Base-by-base conservation (phyloP, 1,140 invertebrate genomes). In the Zaprionus kolodkinae region DNA sequence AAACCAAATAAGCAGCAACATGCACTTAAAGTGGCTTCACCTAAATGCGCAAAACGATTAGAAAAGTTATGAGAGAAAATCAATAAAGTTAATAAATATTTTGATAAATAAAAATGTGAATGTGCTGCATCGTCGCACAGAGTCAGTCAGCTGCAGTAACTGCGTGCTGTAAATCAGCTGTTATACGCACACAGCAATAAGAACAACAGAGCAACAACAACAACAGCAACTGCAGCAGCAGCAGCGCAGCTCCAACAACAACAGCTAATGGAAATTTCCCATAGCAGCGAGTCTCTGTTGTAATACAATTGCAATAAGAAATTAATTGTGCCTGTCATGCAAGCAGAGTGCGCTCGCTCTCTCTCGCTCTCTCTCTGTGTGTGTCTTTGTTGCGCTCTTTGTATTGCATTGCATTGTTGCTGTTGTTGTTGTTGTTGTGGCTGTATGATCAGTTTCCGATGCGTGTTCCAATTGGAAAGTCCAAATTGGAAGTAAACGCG, bases 401-500 rank as follows among this genome's bases (percentile, higher is more conserved):
- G 40, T 50, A 30, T 35, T 27, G 40, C 59, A 35, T 38, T 33
- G 30, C 52, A 15, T 17, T 40, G 52, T 43, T 55, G 11, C 27
- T 45, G 43, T n/a, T 55, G 10, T 9, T 63, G 17, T 21, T 63
- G 52, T 11, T 70, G 30, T 40, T 56, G 25, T 43, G 43, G 21
- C 25, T 56, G 40, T 4, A 33, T 43, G 80, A 82, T 83, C 80
- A 65, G 66, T 78, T 57, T 71, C 50, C 43, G 38, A 59, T 82
- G 76, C 66, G 67, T 70, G 75, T 64, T 82, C 66, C 80, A 82
- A 83, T 83, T 79, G 80, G 64, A 83, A 79, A 82, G 80, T 82
- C 43, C 81, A 80, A 80, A 77, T 77, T 77, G 64, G 72, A 79
- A 76, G 72, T 48, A 30, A 63, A 63, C 80, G 33, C 78, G 57